Base-by-base conservation (phyloP, 1,140 invertebrate species). In the Dendroctonus ponderosae region DNA sequence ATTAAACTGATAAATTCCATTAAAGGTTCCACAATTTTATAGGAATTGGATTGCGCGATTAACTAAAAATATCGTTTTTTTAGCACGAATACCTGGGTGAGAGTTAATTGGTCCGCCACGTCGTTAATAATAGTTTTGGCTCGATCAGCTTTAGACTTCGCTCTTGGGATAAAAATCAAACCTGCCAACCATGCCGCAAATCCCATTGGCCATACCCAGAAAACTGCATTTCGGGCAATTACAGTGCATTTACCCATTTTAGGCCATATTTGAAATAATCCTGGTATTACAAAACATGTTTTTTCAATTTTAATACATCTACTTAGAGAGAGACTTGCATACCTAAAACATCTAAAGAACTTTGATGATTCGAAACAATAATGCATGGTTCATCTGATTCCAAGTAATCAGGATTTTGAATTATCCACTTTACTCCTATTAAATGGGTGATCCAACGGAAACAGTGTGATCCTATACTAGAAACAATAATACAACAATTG, bases 201-300 rank as follows among this genome's bases (percentile, higher is more conserved):
- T 0, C 95, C 96, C 80, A 97, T 95, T 0, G 94, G 92, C 85
- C 92, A 92, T 5, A 89, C 85, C 79, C 93, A 97, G 71, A 94
- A 89, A 12, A 98, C 77, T 75, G 95, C 92, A 75, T 90, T 90
- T 76, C 96, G 96, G 5, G 92, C 91, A 49, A 97, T 87, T 12
- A 89, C 90, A 5, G 92, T 91, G 72, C 91, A 91, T 77, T 90
- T 90, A 62, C 88, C 85, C 82, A 94, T 91, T 26, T 91, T 84
- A 41, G 92, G 91, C 94, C 94, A 97, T 70, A 96, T 85, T 74
- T 93, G 86, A 76, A 94, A 90, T 84, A 90, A 87, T 50, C 88
- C 89, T 87, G 75, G 0, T 46, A 51, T 52, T n/a, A n/a, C n/a
- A n/a, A n/a, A n/a, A 14, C 0, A 52, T 6, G 5, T n/a, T 12